These are phyloP conservation scores for Patella ulyssiponensis DNA, from an alignment of 2,888 invertebrate genomes.

Conservation along the genomic window DNA sequence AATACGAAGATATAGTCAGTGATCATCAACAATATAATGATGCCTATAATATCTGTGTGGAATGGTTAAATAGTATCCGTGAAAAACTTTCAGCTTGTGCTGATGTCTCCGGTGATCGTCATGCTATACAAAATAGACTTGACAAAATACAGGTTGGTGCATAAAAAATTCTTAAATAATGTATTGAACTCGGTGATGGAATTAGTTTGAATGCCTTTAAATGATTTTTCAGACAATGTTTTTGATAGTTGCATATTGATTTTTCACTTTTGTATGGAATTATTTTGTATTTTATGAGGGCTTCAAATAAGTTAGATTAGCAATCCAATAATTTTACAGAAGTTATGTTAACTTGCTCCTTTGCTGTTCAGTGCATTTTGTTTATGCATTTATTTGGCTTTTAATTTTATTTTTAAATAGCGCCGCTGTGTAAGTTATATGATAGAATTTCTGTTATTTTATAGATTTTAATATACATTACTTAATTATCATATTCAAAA, in stretches of 20 bases:
- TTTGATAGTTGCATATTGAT: not conserved
- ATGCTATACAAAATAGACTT: slow-evolving; percentile 85
- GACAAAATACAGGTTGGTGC: slow-evolving; percentile 78
- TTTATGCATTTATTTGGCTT: not conserved
- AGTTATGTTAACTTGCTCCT: not conserved
- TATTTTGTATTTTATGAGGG: too few relatives aligned
- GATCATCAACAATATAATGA: slow-evolving; percentile 81
- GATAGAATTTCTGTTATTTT: too few relatives aligned
- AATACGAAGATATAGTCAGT: slow-evolving; percentile 88
- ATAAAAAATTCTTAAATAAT: not conserved
- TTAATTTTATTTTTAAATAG: not conserved
- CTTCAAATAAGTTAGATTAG: too few relatives aligned
- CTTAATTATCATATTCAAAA: too few relatives aligned
- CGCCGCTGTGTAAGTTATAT: too few relatives aligned
- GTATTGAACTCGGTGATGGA: not conserved
- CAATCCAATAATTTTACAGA: too few relatives aligned
- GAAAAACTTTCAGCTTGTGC: slow-evolving; percentile 85
- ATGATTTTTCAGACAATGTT: not conserved
- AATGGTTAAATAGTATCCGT: slow-evolving; percentile 89
- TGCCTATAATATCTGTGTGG: slow-evolving; percentile 61
- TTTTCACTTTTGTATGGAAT: too few relatives aligned
- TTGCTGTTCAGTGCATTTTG: slow-evolving; percentile 11
- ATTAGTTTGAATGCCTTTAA: not conserved
- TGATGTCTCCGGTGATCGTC: slow-evolving; percentile 90
- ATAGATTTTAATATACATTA: too few relatives aligned